Conservation (phyloP, 2,113 vertebrate species). For the Anhinga rufa region DNA sequence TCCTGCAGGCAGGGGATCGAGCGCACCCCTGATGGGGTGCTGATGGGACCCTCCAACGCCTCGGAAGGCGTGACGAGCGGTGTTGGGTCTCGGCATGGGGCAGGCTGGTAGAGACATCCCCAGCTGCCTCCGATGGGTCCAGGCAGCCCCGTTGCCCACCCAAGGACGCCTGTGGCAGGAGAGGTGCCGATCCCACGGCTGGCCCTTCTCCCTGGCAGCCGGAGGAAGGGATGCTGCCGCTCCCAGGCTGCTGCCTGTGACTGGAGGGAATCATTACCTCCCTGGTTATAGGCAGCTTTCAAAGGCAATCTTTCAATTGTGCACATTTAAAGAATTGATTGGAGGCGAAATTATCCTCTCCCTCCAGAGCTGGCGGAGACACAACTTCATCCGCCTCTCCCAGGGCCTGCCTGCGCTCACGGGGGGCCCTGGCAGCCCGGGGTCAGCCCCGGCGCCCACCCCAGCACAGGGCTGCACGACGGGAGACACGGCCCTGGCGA, state of each 20-base stretch:
- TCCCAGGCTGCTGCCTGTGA: background rate
- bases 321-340: constrained; percentile 68
- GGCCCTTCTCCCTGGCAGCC: background rate
- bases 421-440: fast-evolving
- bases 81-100: background rate
- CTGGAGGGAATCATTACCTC: constrained; percentile 60
- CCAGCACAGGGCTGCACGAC: fast-evolving
- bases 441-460: background rate
- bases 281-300: constrained; percentile 62
- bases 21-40: background rate
- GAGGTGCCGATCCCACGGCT: fast-evolving
- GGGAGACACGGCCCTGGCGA: background rate
- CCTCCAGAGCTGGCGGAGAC: background rate
- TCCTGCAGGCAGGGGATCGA: fast-evolving
- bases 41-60: background rate
- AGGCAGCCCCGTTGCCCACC: background rate
- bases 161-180: fast-evolving
- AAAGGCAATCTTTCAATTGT: constrained; percentile 68
- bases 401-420: background rate
- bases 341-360: constrained; percentile 56
- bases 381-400: constrained; percentile 9
- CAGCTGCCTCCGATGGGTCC: fast-evolving
- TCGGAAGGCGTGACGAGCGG: fast-evolving
- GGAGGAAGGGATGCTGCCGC: background rate
- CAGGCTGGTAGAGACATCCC: background rate